These are phyloP conservation scores for Lethenteron reissneri DNA, from an alignment of 2,113 vertebrate species.

Conservation along the genomic window DNA sequence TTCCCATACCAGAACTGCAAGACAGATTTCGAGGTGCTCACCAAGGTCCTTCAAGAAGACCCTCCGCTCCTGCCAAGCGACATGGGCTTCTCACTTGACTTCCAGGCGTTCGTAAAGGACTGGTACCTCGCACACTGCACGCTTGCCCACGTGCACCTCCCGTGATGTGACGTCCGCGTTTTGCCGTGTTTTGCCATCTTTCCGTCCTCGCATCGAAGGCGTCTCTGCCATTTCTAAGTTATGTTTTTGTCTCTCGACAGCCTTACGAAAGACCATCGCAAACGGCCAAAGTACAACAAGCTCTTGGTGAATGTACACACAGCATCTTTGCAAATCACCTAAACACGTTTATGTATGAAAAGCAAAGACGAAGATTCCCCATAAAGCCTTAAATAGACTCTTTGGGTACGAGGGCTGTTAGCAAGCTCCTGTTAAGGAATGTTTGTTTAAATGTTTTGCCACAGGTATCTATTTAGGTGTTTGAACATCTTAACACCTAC, in stretches of 20 bases:
- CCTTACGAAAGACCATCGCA: slow-evolving; percentile 97
- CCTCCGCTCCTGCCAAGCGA: slow-evolving; percentile 56
- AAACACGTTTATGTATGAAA: background rate
- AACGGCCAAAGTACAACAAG: slow-evolving; percentile 94
- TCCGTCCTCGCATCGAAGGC: background rate
- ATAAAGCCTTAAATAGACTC: no score
- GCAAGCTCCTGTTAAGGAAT: no score
- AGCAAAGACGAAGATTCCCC: no score
- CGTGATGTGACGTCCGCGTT: background rate
- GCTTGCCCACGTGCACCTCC: background rate
- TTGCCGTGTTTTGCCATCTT: background rate
- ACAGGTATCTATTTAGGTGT: no score
- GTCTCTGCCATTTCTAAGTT: background rate
- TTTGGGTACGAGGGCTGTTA: no score
- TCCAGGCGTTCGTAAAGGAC: slow-evolving; percentile 89
- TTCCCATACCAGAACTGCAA: slow-evolving; percentile 90
- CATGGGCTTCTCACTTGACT: slow-evolving; percentile 79
- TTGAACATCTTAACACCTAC: no score
- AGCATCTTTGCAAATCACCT: background rate
- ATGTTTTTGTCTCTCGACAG: slow-evolving; percentile 18
- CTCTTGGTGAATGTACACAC: slow-evolving; percentile 44
- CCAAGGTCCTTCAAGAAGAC: slow-evolving; percentile 87
- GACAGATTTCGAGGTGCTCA: slow-evolving; percentile 85
- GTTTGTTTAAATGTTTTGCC: no score
- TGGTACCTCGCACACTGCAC: slow-evolving; percentile 29